Conservation (phyloP, 2,888 invertebrate species). For the Torymus texanus region DNA sequence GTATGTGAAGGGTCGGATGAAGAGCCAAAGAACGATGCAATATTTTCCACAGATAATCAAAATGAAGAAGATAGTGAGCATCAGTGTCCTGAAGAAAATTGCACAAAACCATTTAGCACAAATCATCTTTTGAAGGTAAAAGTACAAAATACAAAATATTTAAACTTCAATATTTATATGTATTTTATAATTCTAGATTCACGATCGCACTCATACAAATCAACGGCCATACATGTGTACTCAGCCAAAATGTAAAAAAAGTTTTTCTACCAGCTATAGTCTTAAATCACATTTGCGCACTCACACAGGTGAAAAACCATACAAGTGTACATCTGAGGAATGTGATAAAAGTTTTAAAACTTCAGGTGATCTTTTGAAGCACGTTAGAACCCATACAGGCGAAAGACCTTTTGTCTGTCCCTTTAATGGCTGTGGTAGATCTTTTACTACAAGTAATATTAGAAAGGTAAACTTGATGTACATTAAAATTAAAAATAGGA, state of each 20-base stretch:
- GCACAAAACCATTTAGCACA: constrained; percentile 76
- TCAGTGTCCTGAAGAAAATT: constrained; percentile 75
- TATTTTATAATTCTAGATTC: constrained; percentile 73
- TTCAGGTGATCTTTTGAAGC: constrained; percentile 79
- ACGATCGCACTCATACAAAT: constrained; percentile 77
- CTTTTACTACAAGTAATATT: constrained; percentile 83
- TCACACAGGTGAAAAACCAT: constrained; percentile 79
- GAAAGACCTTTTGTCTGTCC: constrained; percentile 71
- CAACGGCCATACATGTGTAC: constrained; percentile 76
- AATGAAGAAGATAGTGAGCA: constrained; percentile 64
- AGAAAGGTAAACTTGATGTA: constrained; percentile 76
- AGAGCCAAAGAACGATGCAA: constrained; percentile 64
- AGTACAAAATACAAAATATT: neutral
- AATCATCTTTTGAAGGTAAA: constrained; percentile 76
- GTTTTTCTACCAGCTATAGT: constrained; percentile 78
- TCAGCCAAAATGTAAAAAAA: constrained; percentile 76
- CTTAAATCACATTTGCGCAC: constrained; percentile 79
- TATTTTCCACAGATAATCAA: constrained; percentile 65
- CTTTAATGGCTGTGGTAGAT: constrained; percentile 79
- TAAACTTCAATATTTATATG: neutral
- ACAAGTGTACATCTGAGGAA: constrained; percentile 76
- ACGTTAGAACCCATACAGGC: constrained; percentile 79
- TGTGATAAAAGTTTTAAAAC: constrained; percentile 80
- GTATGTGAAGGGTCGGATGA: constrained; percentile 68
- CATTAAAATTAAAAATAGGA: constrained; percentile 6